These are phyloP conservation scores for Carabus problematicus DNA, from an alignment of 2,888 invertebrate genomes.

Conservation along the genomic window DNA sequence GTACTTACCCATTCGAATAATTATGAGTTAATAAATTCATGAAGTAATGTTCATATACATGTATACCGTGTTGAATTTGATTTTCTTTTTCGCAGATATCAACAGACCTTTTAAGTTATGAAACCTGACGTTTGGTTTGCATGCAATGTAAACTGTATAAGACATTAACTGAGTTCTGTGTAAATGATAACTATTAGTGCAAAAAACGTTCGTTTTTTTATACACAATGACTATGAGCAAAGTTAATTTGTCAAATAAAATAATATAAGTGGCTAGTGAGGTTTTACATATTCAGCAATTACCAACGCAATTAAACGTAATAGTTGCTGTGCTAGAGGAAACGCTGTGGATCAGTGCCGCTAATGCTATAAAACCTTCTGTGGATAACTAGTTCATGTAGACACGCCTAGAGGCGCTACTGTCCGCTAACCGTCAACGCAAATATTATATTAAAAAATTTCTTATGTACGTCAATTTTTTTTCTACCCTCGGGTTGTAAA, in stretches of 20 bases:
- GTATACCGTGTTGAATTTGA: too few relatives aligned
- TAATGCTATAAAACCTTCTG: constrained; percentile 24
- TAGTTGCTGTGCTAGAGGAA: constrained; percentile 22
- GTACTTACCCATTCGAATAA: too few relatives aligned
- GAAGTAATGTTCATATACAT: too few relatives aligned
- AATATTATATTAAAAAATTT: constrained; percentile 19
- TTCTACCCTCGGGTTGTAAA: too few relatives aligned
- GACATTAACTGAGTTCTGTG: too few relatives aligned
- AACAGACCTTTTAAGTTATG: too few relatives aligned
- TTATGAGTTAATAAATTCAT: too few relatives aligned
- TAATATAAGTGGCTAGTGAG: constrained; percentile 30
- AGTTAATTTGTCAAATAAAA: constrained; percentile 41
- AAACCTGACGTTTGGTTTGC: too few relatives aligned
- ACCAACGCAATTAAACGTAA: constrained; percentile 16
- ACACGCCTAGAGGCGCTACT: constrained; percentile 25
- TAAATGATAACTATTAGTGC: constrained; percentile 18
- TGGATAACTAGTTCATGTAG: constrained; percentile 34
- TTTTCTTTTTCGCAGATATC: too few relatives aligned
- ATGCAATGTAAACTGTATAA: too few relatives aligned
- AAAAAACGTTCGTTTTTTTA: constrained; percentile 31
- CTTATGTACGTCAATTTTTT: not conserved
- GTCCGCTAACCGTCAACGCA: constrained; percentile 14
- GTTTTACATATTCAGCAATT: constrained; percentile 34
- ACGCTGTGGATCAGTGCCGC: constrained; percentile 7
- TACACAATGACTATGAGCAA: constrained; percentile 25